A percentile compares a stretch with the other conserved stretches of the same genome.
Evolutionary conservation across 2,888 invertebrate species (phyloP).

Genomic region (Drosophila incognita): DNA sequence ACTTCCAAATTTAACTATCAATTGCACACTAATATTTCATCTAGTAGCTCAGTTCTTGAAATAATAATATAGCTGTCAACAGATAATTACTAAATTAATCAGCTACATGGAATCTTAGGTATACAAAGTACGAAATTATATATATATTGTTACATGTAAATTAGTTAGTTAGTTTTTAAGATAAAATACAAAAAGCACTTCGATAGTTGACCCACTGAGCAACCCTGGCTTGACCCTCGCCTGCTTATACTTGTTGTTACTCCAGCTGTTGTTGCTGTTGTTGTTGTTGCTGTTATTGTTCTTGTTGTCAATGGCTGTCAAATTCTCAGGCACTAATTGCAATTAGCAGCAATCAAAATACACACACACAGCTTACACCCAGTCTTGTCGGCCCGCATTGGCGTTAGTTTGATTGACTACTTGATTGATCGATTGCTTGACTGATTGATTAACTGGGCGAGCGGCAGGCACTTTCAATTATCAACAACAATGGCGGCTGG

Average conservation of each 20-base stretch:
- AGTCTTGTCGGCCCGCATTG: not conserved
- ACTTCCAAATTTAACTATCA: not conserved
- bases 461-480: conserved; percentile 55
- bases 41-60: not conserved
- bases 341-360: conserved; percentile 46
- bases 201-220: not conserved
- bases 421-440: conserved; percentile 51
- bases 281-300: conserved; percentile 6
- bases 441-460: conserved; percentile 52
- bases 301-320: conserved; percentile 36
- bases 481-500: conserved; percentile 32
- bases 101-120: not conserved
- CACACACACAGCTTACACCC: conserved; percentile 12
- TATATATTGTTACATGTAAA: not conserved
- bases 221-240: not conserved
- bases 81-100: not conserved
- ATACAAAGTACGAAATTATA: not conserved
- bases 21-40: not conserved
- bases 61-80: not conserved
- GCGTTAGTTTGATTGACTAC: conserved; percentile 46
- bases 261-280: conserved; percentile 8
- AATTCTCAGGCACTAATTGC: conserved; percentile 60
- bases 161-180: not conserved
- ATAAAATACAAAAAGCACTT: no score
- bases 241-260: not conserved